Base-by-base conservation (phyloP, 64 coral and sea anemone genomes). In the Dendrophyllia cribrosa region DNA sequence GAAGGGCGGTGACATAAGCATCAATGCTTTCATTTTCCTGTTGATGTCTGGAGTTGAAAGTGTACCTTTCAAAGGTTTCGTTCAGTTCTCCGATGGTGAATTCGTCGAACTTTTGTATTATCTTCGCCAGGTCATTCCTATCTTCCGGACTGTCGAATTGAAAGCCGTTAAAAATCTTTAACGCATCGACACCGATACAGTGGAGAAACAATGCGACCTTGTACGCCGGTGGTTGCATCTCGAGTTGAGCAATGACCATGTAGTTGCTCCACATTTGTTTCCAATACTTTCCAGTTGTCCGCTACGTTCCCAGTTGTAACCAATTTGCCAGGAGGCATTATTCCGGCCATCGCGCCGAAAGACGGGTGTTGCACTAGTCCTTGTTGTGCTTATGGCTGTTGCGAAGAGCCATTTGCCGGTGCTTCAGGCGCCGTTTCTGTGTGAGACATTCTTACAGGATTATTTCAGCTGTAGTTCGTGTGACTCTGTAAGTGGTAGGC, bases 191-290 rank as follows among this genome's bases (percentile, higher is more conserved):
- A 20, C 83, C 47, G 5, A 93, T 87, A 20, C 44, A 88, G 58
- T 76, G n/a, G 19, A 56, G 77, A 43, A 92, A 95, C 4, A 91
- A 52, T 44, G 89, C 83, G 25, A 83, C 74, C 44, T 73, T 52
- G 68, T 91, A 91, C 14, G 71, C 26, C 23, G 91, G 66, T 7
- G 76, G 51, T 63, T 89, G 83, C 77, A 74, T 66, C 1, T 82
- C 24, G 13, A 92, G 76, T 24, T 91, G 17, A 19, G 75, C 62
- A n/a, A 91, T 75, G 59, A 63, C 44, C 26, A 60, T 82, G 59
- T 64, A 70, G 58, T 87, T 90, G 26, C 70, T 44, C 93, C 88
- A 95, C 8, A 50, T 74, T 70, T 91, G 93, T 43, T 87, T 95
- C 24, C 75, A 91, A n/a, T 48, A 61, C 52, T 20, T 81, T 82